These are phyloP conservation scores for Perizoma flavofasciatum DNA, from an alignment of 2,888 invertebrate species.

Conservation along the genomic window DNA sequence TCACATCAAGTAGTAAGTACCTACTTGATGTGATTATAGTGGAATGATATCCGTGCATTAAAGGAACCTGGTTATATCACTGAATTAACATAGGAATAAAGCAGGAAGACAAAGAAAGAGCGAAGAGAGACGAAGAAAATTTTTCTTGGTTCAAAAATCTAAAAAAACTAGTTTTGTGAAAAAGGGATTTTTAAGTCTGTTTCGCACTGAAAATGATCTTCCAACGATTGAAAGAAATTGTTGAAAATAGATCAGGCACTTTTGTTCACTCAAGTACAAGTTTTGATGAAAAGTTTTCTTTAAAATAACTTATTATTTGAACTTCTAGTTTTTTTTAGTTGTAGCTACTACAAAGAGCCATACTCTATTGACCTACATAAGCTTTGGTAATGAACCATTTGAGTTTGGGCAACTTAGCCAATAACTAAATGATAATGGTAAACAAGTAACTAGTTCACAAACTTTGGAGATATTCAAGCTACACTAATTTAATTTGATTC, in stretches of 20 bases:
- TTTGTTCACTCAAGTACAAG: conserved; percentile 17
- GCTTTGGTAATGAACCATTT: conserved; percentile 30
- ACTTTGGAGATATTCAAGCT: conserved; percentile 29
- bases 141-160: too few relatives aligned
- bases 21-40: too few relatives aligned
- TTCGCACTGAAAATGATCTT: conserved; percentile 7
- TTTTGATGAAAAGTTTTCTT: conserved; percentile 17
- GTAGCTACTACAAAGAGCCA: conserved; percentile 22
- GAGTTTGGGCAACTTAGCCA: conserved; percentile 31
- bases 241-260: conserved; percentile 8
- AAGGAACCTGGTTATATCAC: too few relatives aligned
- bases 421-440: conserved; percentile 36
- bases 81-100: too few relatives aligned
- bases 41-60: too few relatives aligned
- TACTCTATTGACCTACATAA: conserved; percentile 25
- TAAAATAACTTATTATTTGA: conserved; percentile 25
- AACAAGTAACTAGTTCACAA: conserved; percentile 37
- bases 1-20: too few relatives aligned
- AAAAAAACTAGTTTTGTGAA: too few relatives aligned
- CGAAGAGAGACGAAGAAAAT: too few relatives aligned
- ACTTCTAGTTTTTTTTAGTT: conserved; percentile 29
- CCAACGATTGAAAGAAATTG: conserved; percentile 1
- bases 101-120: too few relatives aligned
- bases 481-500: conserved; percentile 26
- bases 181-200: not conserved